Conservation (phyloP, 2,113 vertebrate species). For the Xenopus tropicalis region UCB_Xtro_10.0 CM004448.2:42966501-42967000, state of each 20-base stretch:
- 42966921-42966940: conserved; percentile 67
- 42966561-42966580: conserved; percentile 58
- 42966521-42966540: conserved; percentile 52
- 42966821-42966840: conserved; percentile 69
- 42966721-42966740: conserved; percentile 75
- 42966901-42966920: conserved; percentile 39
- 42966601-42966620: conserved; percentile 55
- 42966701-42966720: conserved; percentile 71
- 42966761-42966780: conserved; percentile 72
- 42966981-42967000: conserved; percentile 26
- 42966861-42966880: conserved; percentile 71
- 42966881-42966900: conserved; percentile 55
- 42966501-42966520: conserved; percentile 45
- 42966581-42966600: conserved; percentile 56
- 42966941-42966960: conserved; percentile 40
- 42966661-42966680: conserved; percentile 45
- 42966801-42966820: conserved; percentile 70
- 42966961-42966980: conserved; percentile 16
- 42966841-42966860: conserved; percentile 76
- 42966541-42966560: conserved; percentile 58
- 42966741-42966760: conserved; percentile 64
- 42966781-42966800: conserved; percentile 77
- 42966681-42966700: conserved; percentile 64
- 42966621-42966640: conserved; percentile 59
- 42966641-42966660: conserved; percentile 38